phyloP scores from a whole-genome alignment of 2,113 vertebrate species.

The Eptesicus fuscus region DNA sequence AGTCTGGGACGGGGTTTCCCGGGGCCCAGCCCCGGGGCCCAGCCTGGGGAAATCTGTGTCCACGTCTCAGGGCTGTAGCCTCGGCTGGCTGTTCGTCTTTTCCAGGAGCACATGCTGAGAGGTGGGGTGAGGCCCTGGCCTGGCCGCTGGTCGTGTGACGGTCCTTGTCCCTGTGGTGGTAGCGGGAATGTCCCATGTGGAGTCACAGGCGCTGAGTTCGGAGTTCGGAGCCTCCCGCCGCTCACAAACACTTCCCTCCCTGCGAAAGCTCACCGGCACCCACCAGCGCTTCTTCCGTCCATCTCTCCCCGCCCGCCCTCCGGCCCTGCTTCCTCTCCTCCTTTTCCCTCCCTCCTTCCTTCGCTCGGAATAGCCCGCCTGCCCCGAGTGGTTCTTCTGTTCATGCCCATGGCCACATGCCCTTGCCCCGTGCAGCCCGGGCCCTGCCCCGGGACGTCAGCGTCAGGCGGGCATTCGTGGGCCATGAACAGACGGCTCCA shows the following conservation, averaged over 20 bases:
- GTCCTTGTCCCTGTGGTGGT: background rate
- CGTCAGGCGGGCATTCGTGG: background rate
- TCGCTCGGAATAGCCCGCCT: background rate
- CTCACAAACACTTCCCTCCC: background rate
- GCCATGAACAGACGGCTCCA: background rate
- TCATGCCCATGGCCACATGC: background rate
- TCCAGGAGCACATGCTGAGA: background rate
- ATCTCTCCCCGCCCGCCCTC: background rate
- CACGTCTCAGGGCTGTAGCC: background rate
- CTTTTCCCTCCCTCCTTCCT: background rate
- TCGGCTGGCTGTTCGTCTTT: background rate
- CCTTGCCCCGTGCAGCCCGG: background rate
- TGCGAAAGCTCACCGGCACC: no score
- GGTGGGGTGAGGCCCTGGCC: background rate
- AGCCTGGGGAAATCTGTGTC: background rate
- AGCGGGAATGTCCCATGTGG: accelerated
- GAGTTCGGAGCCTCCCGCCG: background rate
- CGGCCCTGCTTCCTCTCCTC: no score
- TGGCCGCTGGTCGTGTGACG: background rate
- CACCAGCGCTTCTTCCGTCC: no score
- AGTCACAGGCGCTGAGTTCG: background rate
- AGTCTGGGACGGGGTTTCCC: no score
- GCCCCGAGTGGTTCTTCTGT: background rate
- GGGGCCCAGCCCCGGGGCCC: no score
- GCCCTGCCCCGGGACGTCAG: background rate